A percentile compares a stretch with the other conserved stretches of the same genome.
phyloP scores from a whole-genome alignment of 2,888 invertebrate genomes.

The Sicus ferrugineus region DNA sequence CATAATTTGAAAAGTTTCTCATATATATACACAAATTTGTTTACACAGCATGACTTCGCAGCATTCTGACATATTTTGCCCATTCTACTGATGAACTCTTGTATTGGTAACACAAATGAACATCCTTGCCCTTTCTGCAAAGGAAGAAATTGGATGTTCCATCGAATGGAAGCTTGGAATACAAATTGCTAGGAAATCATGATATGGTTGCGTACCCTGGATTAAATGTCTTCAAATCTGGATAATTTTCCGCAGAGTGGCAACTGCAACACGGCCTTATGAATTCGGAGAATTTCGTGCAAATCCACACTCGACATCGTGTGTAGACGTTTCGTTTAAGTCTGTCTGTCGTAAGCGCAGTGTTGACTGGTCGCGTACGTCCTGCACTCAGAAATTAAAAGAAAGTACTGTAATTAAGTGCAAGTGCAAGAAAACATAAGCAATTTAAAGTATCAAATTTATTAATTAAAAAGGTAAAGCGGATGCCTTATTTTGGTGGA shows the following conservation, averaged over 20 bases:
- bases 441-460: background rate
- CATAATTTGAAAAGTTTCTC: no score
- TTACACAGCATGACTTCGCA: no score
- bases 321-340: slow-evolving; percentile 18
- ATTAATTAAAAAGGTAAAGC: slow-evolving; percentile 7
- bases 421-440: slow-evolving; percentile 15
- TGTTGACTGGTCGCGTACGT: background rate
- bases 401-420: slow-evolving; percentile 16
- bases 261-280: background rate
- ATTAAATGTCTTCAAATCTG: background rate
- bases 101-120: no score
- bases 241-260: background rate
- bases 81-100: no score
- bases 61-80: no score
- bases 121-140: no score
- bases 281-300: slow-evolving; percentile 21
- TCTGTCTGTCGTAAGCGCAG: slow-evolving; percentile 9
- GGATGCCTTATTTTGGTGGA: background rate
- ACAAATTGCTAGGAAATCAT: background rate
- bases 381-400: background rate
- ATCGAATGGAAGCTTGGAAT: no score
- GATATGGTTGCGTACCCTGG: background rate
- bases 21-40: no score
- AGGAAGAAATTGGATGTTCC: no score
- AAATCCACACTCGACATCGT: slow-evolving; percentile 4